Evolutionary conservation across 2,797 vertebrate genomes (phyloP).

Genomic region (Pseudocheirus occidentalis): DNA sequence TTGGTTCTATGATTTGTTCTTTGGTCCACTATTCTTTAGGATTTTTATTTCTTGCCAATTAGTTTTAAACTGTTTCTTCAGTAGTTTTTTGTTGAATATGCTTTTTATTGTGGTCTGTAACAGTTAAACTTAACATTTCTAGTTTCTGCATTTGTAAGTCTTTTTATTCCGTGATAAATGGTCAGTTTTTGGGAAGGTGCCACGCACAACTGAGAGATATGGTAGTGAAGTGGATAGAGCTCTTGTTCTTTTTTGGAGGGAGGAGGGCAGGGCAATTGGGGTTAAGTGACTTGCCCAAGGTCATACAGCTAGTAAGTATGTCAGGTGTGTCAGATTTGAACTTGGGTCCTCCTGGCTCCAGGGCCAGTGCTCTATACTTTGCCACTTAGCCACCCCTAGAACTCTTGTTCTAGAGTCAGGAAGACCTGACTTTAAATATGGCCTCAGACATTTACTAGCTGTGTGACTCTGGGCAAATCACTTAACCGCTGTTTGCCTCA

Average conservation of each 20-base stretch:
- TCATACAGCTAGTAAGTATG: too few relatives aligned
- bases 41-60: not conserved
- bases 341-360: too few relatives aligned
- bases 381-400: not conserved
- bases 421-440: not conserved
- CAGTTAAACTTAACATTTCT: not conserved
- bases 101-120: not conserved
- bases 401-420: not conserved
- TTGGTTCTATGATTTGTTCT: not conserved
- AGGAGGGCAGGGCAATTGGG: too few relatives aligned
- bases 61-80: not conserved
- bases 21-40: not conserved
- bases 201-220: not conserved
- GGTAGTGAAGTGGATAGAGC: not conserved
- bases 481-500: not conserved
- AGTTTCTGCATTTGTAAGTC: not conserved
- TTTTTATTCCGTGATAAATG: not conserved
- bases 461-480: not conserved
- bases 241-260: not conserved
- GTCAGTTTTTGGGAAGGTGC: not conserved
- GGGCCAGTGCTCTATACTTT: too few relatives aligned
- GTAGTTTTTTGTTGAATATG: not conserved
- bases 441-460: not conserved
- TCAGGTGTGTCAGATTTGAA: too few relatives aligned
- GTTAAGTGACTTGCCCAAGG: too few relatives aligned